phyloP scores from a whole-genome alignment of 2,113 vertebrate genomes.

The Prochilodus magdalenae region DNA sequence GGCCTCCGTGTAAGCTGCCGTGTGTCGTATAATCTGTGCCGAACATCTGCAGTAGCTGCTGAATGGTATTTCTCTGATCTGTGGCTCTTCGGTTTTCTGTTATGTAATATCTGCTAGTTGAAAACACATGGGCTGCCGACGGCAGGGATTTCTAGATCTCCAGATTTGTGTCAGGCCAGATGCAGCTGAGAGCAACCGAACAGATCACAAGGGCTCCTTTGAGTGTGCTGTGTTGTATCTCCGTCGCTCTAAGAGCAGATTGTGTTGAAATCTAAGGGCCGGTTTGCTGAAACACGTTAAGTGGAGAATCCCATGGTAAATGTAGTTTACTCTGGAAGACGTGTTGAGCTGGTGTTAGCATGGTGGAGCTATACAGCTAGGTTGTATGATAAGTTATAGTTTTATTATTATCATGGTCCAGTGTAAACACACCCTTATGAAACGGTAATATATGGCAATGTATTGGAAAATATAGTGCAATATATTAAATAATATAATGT shows the following conservation, averaged over 20 bases:
- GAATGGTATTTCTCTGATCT: background rate
- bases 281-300: background rate
- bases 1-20: background rate
- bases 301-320: background rate
- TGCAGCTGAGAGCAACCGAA: background rate
- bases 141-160: background rate
- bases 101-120: slow-evolving; percentile 10
- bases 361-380: too few species aligned
- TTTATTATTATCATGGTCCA: too few species aligned
- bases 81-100: slow-evolving; percentile 4
- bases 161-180: background rate
- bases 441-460: too few species aligned
- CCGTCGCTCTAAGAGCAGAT: background rate
- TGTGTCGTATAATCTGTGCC: background rate
- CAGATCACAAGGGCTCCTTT: background rate
- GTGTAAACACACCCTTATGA: too few species aligned
- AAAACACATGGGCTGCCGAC: background rate
- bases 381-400: too few species aligned
- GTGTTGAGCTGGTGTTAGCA: too few species aligned
- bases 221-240: background rate
- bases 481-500: too few species aligned
- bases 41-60: background rate
- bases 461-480: too few species aligned
- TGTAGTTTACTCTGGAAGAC: background rate
- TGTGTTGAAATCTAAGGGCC: background rate